Conservation (phyloP, 2,113 vertebrate genomes). For the Paralichthys olivaceus region DNA sequence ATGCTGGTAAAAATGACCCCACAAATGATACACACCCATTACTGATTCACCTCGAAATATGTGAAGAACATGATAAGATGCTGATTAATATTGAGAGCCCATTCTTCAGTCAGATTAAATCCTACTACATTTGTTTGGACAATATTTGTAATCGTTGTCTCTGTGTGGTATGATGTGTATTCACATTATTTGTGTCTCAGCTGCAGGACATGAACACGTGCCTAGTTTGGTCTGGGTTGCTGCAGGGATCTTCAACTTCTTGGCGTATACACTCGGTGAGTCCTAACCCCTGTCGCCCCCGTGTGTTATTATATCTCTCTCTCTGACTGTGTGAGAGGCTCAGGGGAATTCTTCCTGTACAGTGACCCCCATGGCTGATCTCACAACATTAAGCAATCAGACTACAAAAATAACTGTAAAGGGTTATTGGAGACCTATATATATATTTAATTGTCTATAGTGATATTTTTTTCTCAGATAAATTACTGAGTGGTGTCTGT, state of each 20-base stretch:
- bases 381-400: neutral
- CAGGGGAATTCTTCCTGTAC: neutral
- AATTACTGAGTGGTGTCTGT: neutral
- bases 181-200: slow-evolving; percentile 77
- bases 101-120: neutral
- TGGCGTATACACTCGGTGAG: slow-evolving; percentile 96
- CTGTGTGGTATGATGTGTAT: slow-evolving; percentile 13
- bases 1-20: no score
- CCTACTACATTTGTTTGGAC: no score
- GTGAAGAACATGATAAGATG: no score
- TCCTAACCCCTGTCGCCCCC: slow-evolving; percentile 29
- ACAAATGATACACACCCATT: no score
- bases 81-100: neutral
- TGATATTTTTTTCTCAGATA: neutral
- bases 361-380: neutral
- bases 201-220: slow-evolving; percentile 87
- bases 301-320: slow-evolving; percentile 12
- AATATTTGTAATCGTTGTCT: neutral
- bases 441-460: neutral
- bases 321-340: slow-evolving; percentile 5
- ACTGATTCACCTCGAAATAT: no score
- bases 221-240: slow-evolving; percentile 93
- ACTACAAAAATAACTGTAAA: neutral
- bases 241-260: slow-evolving; percentile 95
- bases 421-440: neutral